Conservation (phyloP, 2,113 vertebrate genomes). For the Acanthochromis polyacanthus region DNA sequence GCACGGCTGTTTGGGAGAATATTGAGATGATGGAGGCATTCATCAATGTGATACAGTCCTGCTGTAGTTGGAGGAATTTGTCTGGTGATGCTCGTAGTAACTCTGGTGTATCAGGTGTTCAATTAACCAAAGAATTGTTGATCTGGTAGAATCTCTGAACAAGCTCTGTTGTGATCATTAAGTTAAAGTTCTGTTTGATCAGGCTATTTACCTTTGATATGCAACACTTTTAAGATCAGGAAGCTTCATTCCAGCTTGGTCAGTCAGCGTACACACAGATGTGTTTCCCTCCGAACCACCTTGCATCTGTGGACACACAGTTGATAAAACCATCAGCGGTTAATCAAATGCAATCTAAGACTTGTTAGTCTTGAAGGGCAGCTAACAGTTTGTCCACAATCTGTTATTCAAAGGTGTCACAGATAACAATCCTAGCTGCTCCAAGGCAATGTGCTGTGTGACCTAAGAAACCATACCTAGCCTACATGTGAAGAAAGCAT, state of each 20-base stretch:
- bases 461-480: constrained; percentile 56
- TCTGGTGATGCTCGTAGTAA: neutral
- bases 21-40: constrained; percentile 32
- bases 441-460: constrained; percentile 44
- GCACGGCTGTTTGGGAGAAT: constrained; percentile 35
- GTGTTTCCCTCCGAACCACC: constrained; percentile 7
- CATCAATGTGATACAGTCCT: constrained; percentile 3
- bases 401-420: constrained; percentile 34
- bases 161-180: constrained; percentile 8
- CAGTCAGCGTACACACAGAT: neutral
- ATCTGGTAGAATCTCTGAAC: constrained; percentile 2
- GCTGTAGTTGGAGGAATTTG: constrained; percentile 21
- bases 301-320: neutral
- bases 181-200: constrained; percentile 25
- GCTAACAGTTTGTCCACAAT: constrained; percentile 14
- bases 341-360: constrained; percentile 26
- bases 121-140: constrained; percentile 14
- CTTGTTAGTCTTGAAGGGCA: constrained; percentile 15
- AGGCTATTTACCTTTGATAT: constrained; percentile 17
- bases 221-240: constrained; percentile 3
- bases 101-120: constrained; percentile 2
- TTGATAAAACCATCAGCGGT: constrained; percentile 28
- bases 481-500: constrained; percentile 42
- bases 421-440: constrained; percentile 28
- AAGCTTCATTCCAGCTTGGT: constrained; percentile 2